Base-by-base conservation (phyloP, 2,888 invertebrate genomes). In the Monoplex corrugatus region DNA sequence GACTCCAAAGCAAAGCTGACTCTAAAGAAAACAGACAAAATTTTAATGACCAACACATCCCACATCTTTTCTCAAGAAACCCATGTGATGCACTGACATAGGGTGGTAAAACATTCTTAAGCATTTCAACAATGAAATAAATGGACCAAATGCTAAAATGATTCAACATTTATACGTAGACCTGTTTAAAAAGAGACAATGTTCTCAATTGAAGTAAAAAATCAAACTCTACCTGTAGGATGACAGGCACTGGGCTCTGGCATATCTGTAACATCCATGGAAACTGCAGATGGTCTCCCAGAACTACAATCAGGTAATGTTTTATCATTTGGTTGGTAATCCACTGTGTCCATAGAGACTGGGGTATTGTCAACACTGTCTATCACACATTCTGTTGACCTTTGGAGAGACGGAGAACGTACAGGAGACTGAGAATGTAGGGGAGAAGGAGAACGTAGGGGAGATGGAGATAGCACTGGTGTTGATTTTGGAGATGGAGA, bases 401-500 rank as follows among this genome's bases (percentile, higher is more conserved):
- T 84, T 50, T 16, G 5, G 23, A 45, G 50, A 23, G 84, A 84
- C 35, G 10, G 23, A 38, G 84, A 35, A 6, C 38, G 19, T 57
- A 38, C 23, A 2, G 57, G 57, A 57, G 23, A 57, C 57, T 86
- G 86, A 63, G 5, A 23, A 57, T 86, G 86, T 35, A 2, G 38
- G 45, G 50, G 86, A 32, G 32, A 50, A 63, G 44, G 68, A n/a
- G 80, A 23, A n/a, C 84, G 50, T 50, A 23, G 5, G 23, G 82
- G 50, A 23, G 84, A 84, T 19, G 10, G 23, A 38, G 84, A 35
- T 2, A 23, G 19, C 38, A 38, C 32, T 63, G n/a, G 32, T 68
- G 88, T 32, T 38, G 88, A 32, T 72, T 43, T 63, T 83, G 84
- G 32, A 23, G 83, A 57, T 83, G 72, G 44, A 50, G 84, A 72